Conservation (phyloP, 2,797 vertebrate genomes). For the Rhinoraja longicauda region DNA sequence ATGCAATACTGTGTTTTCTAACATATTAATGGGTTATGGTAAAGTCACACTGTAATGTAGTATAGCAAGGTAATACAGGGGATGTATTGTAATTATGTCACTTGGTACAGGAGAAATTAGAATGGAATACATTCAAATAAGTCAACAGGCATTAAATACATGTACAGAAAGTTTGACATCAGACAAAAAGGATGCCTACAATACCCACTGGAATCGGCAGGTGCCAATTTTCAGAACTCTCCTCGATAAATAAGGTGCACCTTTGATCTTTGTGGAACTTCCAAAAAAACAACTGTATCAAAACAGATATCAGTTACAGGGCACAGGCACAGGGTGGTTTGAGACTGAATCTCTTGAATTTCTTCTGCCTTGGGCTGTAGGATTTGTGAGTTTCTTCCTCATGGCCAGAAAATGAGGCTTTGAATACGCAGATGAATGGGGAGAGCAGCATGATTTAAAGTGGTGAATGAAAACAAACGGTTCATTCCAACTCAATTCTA, state of each 20-base stretch:
- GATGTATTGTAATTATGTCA: background rate
- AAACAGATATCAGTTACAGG: too few species aligned
- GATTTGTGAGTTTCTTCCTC: background rate
- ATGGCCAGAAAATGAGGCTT: background rate
- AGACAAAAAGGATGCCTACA: background rate
- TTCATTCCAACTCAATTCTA: slow-evolving; percentile 12
- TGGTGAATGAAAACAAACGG: background rate
- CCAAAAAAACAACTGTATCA: background rate
- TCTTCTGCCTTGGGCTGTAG: background rate
- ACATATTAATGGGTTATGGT: slow-evolving; percentile 12
- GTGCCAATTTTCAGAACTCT: background rate
- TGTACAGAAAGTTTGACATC: background rate
- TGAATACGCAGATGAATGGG: background rate
- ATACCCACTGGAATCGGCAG: background rate
- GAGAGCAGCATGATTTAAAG: background rate
- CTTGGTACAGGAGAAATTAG: background rate
- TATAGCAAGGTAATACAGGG: background rate
- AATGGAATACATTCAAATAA: slow-evolving; percentile 23
- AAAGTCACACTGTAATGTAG: background rate
- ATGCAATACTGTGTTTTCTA: background rate
- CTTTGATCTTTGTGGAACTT: background rate
- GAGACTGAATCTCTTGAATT: background rate
- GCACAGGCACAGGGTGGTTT: background rate
- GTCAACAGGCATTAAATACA: slow-evolving; percentile 25
- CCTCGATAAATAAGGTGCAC: slow-evolving; percentile 27